These are phyloP conservation scores for Catonia carolina DNA, from an alignment of 2,888 invertebrate genomes.

Conservation along the genomic window DNA sequence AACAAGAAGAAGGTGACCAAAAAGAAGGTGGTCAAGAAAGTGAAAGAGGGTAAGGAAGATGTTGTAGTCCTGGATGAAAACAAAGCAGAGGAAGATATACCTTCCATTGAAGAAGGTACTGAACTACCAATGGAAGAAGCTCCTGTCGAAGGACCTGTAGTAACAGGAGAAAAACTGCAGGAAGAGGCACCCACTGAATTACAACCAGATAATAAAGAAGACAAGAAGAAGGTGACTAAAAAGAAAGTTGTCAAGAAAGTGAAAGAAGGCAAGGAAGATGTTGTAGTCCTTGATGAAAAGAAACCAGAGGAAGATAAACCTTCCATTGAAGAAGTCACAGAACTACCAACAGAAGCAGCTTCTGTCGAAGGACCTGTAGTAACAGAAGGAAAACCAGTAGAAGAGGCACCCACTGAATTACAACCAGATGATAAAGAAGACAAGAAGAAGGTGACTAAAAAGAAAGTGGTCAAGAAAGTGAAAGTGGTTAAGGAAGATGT, in stretches of 20 bases:
- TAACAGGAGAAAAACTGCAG: conserved; percentile 34
- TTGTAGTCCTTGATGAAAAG: no score
- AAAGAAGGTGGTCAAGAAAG: conserved; percentile 37
- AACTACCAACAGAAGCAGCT: no score
- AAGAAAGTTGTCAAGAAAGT: conserved; percentile 10
- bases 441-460: conserved; percentile 26
- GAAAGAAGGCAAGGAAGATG: background rate
- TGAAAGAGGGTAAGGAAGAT: conserved; percentile 40
- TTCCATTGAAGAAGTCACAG: conserved; percentile 23
- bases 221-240: no score
- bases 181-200: conserved; percentile 9
- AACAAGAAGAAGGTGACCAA: conserved; percentile 43
- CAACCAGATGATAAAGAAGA: conserved; percentile 33
- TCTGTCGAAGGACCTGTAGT: no score
- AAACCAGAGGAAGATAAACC: no score
- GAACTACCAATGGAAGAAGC: background rate
- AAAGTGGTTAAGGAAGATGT: conserved; percentile 28
- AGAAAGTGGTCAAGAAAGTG: conserved; percentile 23
- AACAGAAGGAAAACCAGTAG: conserved; percentile 41
- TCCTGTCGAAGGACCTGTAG: conserved; percentile 33
- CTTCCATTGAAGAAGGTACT: conserved; percentile 27
- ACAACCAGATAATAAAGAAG: no score
- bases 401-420: conserved; percentile 41
- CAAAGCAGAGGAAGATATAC: conserved; percentile 36
- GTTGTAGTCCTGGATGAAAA: conserved; percentile 44